These are phyloP conservation scores for Bambusicola thoracicus DNA, from an alignment of 2,113 vertebrate genomes.

Conservation along the genomic window DNA sequence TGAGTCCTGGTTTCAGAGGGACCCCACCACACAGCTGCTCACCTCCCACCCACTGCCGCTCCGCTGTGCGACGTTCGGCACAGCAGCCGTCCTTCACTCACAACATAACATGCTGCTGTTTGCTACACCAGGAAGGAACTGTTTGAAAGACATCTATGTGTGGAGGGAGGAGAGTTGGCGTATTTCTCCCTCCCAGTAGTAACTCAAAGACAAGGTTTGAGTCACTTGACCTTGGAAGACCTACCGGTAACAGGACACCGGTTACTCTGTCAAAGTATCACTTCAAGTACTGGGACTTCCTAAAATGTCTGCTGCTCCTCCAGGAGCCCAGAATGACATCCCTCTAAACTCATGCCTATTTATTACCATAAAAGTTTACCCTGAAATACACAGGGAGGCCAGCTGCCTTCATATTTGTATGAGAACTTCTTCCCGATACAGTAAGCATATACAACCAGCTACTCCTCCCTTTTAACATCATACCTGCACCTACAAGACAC, in stretches of 20 bases:
- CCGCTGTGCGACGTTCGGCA: not conserved
- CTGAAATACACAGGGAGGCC: not conserved
- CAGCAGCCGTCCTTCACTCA: not conserved
- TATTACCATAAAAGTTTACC: constrained; percentile 30
- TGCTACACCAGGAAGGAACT: not conserved
- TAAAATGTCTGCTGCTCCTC: constrained; percentile 51
- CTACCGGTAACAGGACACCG: constrained; percentile 50
- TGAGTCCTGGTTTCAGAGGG: not conserved
- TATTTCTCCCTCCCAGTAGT: not conserved
- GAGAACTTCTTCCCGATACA: not conserved
- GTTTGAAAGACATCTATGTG: not conserved
- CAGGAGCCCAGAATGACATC: constrained; percentile 29
- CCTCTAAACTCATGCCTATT: not conserved
- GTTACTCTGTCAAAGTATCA: not conserved
- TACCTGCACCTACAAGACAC: accelerated
- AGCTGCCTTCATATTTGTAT: not conserved
- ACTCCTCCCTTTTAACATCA: not conserved
- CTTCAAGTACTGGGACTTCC: constrained; percentile 20
- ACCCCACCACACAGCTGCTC: not conserved
- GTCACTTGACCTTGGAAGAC: constrained; percentile 34
- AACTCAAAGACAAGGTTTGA: not conserved
- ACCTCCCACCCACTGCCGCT: not conserved
- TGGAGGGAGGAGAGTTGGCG: not conserved
- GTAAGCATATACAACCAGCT: not conserved
- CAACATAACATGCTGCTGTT: not conserved